Evolutionary conservation across 2,113 vertebrate species (phyloP).

Genomic region (Thunnus thynnus): DNA sequence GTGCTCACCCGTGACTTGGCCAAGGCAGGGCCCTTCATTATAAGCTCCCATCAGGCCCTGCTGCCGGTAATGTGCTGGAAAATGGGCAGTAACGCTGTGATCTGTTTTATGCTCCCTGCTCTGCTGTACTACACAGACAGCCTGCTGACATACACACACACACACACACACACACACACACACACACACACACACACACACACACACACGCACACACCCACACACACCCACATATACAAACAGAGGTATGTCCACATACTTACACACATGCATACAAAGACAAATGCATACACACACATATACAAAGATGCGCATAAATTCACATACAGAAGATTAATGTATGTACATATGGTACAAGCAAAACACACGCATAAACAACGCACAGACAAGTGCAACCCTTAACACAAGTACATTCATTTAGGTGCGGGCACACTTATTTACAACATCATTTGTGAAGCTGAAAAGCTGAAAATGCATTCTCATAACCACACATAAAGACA

Average conservation of each 20-base stretch:
- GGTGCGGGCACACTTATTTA: background rate
- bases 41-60: constrained; percentile 73
- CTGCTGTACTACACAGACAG: constrained; percentile 51
- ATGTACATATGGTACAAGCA: background rate
- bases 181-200: background rate
- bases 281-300: constrained; percentile 13
- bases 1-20: constrained; percentile 76
- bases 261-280: constrained; percentile 12
- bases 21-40: constrained; percentile 75
- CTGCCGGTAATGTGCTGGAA: constrained; percentile 81
- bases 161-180: constrained; percentile 24
- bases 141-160: constrained; percentile 28
- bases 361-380: constrained; percentile 12
- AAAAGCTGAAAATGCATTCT: constrained; percentile 3
- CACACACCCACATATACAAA: too few relatives aligned
- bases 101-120: constrained; percentile 74
- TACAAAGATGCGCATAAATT: background rate
- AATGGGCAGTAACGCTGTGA: constrained; percentile 75
- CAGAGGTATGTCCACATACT: constrained; percentile 1
- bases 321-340: constrained; percentile 4
- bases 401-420: constrained; percentile 21
- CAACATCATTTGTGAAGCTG: background rate
- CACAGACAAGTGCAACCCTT: background rate
- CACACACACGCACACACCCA: too few relatives aligned
- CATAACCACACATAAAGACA: background rate